Base-by-base conservation (phyloP, 2,797 vertebrate species). In the Gorsachius magnificus region DNA sequence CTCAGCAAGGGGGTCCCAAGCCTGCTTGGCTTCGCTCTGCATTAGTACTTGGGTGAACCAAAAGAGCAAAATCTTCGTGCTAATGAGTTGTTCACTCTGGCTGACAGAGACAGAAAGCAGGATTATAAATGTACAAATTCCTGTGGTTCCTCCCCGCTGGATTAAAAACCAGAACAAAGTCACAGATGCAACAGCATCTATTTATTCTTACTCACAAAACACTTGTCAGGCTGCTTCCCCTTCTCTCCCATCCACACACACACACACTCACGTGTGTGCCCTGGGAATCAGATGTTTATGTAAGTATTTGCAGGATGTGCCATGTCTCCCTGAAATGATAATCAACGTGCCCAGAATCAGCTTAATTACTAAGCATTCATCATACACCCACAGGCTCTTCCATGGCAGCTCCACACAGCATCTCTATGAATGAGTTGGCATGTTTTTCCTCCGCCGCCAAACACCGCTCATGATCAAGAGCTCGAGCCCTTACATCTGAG, bases 341-440 rank as follows among this genome's bases (percentile, higher is more conserved):
- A 95, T 79, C 93, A 70, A 54, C 9, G 5, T 83, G 78, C 76
- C 66, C 74, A 92, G 91, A 96, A 95, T 93, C 90, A 91, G 90
- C 66, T 80, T 97, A 94, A 93, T 96, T 93, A 84, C 61, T 58
- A 83, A 94, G 83, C 91, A 96, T 94, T 95, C 96, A 95, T 86
- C 57, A 25, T 31, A 85, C 29, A 4, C 95, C 95, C 90, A 93
- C 88, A 72, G 94, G 64, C 68, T 82, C 64, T 94, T 87, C 81
- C 69, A 53, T 11, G 11, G 74, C 72, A 90, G 90, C 79, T 88
- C 87, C 71, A 65, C 1, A 2, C 45, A 81, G 35, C 63, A 66
- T 66, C 45, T 31, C 81, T 69, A 2, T 94, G 90, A 96, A 91
- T 89, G 88, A 96, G 85, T 88, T 57, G 38, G 83, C 65, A 63